A percentile compares a stretch with the other conserved stretches of the same genome.
Evolutionary conservation across 2,797 vertebrate species (phyloP).

Genomic region (Sebastolobus altivelis): DNA sequence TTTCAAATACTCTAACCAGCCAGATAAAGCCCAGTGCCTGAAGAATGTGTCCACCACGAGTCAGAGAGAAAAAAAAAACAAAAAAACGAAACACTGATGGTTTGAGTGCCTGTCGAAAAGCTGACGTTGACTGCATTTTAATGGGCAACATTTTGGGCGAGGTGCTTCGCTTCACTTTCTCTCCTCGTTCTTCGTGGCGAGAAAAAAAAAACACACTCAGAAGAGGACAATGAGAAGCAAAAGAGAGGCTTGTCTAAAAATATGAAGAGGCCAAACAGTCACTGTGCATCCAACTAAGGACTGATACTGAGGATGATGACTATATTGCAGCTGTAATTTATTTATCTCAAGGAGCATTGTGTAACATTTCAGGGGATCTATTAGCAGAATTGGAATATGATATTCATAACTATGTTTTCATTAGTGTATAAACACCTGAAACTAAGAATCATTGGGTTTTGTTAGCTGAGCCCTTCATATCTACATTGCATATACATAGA

Average conservation of each 20-base stretch:
- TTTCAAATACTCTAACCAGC: slow-evolving; percentile 83
- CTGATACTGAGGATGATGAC: slow-evolving; percentile 23
- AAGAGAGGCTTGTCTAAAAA: slow-evolving; percentile 46
- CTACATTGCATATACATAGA: not conserved
- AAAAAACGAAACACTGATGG: slow-evolving; percentile 53
- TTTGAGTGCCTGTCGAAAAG: slow-evolving; percentile 77
- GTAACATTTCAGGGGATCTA: not conserved
- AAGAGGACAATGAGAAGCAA: slow-evolving; percentile 43
- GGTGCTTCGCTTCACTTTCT: slow-evolving; percentile 57
- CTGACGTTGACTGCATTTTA: slow-evolving; percentile 83
- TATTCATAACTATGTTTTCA: not conserved
- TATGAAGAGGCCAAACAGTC: slow-evolving; percentile 50
- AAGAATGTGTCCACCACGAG: slow-evolving; percentile 74
- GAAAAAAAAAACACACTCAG: slow-evolving; percentile 26
- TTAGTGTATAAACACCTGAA: not conserved
- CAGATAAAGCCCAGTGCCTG: slow-evolving; percentile 78
- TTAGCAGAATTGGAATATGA: not conserved
- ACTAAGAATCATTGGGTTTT: not conserved
- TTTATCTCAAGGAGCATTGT: slow-evolving; percentile 3
- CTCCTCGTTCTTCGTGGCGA: slow-evolving; percentile 37
- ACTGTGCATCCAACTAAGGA: slow-evolving; percentile 8
- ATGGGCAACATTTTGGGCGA: slow-evolving; percentile 69
- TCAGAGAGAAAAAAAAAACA: slow-evolving; percentile 59
- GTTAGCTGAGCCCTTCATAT: not conserved
- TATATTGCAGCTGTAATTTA: slow-evolving; percentile 27